Conservation (phyloP, 2,888 invertebrate species). For the Rotaria socialis region DNA sequence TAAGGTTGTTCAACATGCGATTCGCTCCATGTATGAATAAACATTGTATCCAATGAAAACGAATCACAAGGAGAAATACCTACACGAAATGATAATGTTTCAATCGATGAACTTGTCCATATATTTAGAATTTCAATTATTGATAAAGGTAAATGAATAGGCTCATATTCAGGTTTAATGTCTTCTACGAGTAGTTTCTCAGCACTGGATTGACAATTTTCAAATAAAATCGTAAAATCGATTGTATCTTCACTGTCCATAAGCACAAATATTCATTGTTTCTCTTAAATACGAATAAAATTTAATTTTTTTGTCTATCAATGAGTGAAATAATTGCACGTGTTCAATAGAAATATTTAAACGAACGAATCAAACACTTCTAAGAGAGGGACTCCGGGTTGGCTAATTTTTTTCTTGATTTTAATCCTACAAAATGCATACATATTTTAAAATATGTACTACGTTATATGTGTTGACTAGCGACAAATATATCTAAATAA, state of each 20-base stretch:
- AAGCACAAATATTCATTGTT: not conserved
- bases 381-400: too few relatives aligned
- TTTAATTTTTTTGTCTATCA: too few relatives aligned
- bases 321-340: too few relatives aligned
- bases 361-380: too few relatives aligned
- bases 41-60: not conserved
- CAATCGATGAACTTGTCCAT: not conserved
- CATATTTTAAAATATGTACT: too few relatives aligned
- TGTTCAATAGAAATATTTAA: too few relatives aligned
- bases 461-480: too few relatives aligned
- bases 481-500: too few relatives aligned
- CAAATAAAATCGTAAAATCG: not conserved
- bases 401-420: too few relatives aligned
- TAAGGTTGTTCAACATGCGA: not conserved
- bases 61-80: not conserved
- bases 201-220: not conserved
- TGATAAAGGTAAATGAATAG: not conserved
- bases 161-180: not conserved
- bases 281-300: too few relatives aligned
- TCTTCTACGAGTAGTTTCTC: not conserved
- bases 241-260: not conserved
- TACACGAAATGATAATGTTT: not conserved
- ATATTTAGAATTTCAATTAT: not conserved
- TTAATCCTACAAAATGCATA: too few relatives aligned
- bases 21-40: not conserved